Conservation (phyloP, 2,113 vertebrate genomes). For the Agapornis roseicollis region DNA sequence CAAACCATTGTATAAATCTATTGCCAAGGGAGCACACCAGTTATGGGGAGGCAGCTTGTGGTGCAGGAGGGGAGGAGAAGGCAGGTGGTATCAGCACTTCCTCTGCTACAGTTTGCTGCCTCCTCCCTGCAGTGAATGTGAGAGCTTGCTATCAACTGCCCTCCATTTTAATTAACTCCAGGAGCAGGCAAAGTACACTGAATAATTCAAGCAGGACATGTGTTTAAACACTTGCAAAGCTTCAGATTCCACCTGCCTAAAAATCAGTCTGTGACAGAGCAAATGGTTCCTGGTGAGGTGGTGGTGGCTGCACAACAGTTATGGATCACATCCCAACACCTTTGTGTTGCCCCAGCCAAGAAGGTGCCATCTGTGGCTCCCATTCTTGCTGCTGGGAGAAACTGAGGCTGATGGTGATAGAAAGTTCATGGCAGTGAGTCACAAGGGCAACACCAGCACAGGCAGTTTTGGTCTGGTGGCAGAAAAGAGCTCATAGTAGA, state of each 20-base stretch:
- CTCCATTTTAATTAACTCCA: conserved; percentile 28
- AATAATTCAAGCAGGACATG: conserved; percentile 27
- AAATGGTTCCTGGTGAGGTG: not conserved
- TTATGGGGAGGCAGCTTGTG: not conserved
- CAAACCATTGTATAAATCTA: not conserved
- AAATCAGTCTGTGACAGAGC: not conserved
- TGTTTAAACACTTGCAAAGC: conserved; percentile 50
- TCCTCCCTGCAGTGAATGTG: not conserved
- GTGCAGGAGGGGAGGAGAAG: not conserved
- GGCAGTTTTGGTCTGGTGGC: not conserved
- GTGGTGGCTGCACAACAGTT: not conserved
- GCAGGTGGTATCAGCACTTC: not conserved
- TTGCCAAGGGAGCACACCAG: not conserved
- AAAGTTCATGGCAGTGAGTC: not conserved
- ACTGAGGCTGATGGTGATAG: not conserved
- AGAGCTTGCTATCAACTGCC: not conserved
- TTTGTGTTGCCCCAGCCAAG: not conserved
- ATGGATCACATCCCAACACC: not conserved
- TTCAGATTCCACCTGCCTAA: conserved; percentile 13
- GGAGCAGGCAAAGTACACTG: not conserved
- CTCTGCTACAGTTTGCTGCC: not conserved
- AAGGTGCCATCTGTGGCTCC: fast-evolving
- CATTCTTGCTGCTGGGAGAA: fast-evolving
- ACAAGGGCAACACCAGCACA: not conserved
- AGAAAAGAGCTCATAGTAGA: not conserved